phyloP scores from a whole-genome alignment of 2,113 vertebrate species.

The Sorex araneus region DNA sequence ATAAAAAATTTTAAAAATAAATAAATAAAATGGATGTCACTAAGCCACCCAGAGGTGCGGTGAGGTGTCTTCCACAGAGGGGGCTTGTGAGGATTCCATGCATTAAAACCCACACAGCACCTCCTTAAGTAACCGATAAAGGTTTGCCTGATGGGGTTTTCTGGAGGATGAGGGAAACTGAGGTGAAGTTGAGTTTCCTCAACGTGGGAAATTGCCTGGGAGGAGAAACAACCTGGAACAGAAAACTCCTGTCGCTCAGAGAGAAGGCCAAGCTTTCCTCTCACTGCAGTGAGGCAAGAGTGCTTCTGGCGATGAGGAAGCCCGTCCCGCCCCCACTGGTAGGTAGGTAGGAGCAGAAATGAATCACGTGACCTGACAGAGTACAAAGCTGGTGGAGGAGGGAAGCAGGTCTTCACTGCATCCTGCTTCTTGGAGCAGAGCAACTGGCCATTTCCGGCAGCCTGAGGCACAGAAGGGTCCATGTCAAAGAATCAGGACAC shows the following conservation, averaged over 20 bases:
- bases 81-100: not conserved
- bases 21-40: not conserved
- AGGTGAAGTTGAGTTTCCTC: not conserved
- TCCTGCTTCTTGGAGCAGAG: too few species aligned
- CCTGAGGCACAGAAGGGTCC: too few species aligned
- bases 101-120: not conserved
- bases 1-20: not conserved
- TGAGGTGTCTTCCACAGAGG: not conserved
- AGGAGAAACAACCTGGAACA: not conserved
- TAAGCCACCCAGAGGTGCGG: too few species aligned
- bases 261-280: not conserved
- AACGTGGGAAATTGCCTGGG: not conserved
- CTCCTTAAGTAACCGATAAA: not conserved
- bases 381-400: not conserved
- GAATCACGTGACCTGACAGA: not conserved
- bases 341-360: constrained; percentile 45
- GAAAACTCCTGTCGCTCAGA: not conserved
- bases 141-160: not conserved
- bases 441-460: too few species aligned
- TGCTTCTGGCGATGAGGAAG: not conserved
- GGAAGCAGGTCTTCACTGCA: not conserved
- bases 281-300: not conserved
- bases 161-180: not conserved
- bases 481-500: too few species aligned
- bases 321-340: constrained; percentile 12